A percentile compares a stretch with the other conserved stretches of the same genome.
phyloP scores from a whole-genome alignment of 1,140 invertebrate species.

The Eueides isabella region DNA sequence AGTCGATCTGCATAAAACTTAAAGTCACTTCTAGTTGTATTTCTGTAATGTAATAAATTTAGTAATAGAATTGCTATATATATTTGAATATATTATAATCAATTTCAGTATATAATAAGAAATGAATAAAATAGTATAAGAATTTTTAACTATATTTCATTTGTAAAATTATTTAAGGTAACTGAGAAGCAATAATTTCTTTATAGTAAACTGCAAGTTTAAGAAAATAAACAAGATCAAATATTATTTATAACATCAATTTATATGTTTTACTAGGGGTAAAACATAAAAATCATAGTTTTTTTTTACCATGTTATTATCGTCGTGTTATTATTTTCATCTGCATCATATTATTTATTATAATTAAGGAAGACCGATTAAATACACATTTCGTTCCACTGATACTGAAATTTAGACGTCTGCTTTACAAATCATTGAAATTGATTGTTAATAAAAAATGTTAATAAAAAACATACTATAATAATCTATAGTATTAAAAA shows the following conservation, averaged over 20 bases:
- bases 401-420: neutral
- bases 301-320: too few species aligned
- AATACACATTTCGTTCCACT: neutral
- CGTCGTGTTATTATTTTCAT: neutral
- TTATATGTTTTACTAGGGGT: neutral
- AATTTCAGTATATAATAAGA: too few species aligned
- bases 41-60: constrained; percentile 84
- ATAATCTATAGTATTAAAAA: neutral
- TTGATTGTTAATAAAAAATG: too few species aligned
- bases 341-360: neutral
- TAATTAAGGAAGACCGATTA: neutral
- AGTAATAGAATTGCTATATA: neutral
- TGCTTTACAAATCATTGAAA: neutral
- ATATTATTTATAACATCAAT: neutral
- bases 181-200: too few species aligned
- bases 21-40: constrained; percentile 96
- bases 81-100: neutral
- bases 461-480: neutral
- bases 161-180: too few species aligned
- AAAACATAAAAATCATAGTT: too few species aligned
- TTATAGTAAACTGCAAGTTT: too few species aligned
- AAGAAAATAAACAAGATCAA: neutral
- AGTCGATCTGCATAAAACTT: constrained; percentile 98
- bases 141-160: too few species aligned
- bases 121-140: too few species aligned